Evolutionary conservation across 2,113 vertebrate genomes (phyloP), one percentile per base, ranked within the genome.

Genomic region (Pantherophis guttatus): DNA sequence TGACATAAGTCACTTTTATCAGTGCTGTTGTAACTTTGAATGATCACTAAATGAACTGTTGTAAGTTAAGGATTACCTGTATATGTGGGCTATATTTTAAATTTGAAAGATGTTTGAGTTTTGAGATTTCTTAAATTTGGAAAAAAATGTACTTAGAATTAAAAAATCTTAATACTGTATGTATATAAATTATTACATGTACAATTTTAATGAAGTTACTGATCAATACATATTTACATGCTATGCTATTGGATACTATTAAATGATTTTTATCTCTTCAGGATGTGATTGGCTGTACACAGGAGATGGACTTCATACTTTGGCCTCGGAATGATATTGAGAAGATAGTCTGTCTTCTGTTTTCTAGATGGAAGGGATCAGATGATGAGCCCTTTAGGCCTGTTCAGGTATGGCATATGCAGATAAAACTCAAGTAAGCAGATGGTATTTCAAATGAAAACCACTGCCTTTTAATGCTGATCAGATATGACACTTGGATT

Each of bases 291-390:
- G 99, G 99, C 98, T 99, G 99, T 98, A 99, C 99, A 95, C 99
- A 99, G 98, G 99, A 99, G 98, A 99, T 99, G 99, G 99, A 99
- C 98, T 99, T 99, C 98, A 99, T 99, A 98, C 98, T 99, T 96
- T 99, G 99, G 99, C 99, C 99, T 97, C 98, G 99, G 95, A 99
- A 99, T 87, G 99, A 99, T 96, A 99, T 99, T 96, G 99, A 99
- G 97, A 99, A 99, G 98, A 98, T 99, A 97, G 99, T 99, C 97
- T 99, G 99, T 98, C 98, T 99, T 98, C 98, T 99, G 94, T 99
- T 99, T 97, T 99, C 99, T 97, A 98, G 99, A 97, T 99, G 99
- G 99, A 99, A 99, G 97, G 99, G 99, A 97, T 98, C 98, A 85
- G 99, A 99, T 91, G 97, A 98, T 95, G 99, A 99, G 97, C 99